phyloP scores from a whole-genome alignment of 2,113 vertebrate genomes.

The Galeopterus variegatus region DNA sequence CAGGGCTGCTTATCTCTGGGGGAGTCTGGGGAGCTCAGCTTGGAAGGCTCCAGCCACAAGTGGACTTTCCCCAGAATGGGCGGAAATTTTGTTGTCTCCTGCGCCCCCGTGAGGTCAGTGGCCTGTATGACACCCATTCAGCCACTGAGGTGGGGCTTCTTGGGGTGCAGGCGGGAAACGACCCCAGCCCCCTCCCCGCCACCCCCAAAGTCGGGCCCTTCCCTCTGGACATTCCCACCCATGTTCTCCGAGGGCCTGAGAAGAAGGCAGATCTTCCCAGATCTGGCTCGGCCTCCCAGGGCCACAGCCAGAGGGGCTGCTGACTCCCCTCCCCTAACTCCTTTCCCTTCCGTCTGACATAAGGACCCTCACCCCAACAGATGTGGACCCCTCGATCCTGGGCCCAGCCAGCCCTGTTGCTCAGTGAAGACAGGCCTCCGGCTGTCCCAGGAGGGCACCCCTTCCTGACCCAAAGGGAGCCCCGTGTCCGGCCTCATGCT shows the following conservation, averaged over 20 bases:
- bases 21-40: not conserved
- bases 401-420: rapidly evolving
- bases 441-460: not conserved
- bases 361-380: not conserved
- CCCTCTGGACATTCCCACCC: too few species aligned
- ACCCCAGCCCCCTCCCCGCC: not conserved
- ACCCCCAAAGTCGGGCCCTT: not conserved
- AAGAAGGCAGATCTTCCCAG: not conserved
- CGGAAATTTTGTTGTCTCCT: constrained; percentile 80
- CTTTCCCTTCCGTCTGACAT: not conserved
- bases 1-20: too few species aligned
- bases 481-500: not conserved
- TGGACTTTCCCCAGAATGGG: rapidly evolving
- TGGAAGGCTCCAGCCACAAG: not conserved
- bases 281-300: not conserved
- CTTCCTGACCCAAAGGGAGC: not conserved
- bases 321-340: not conserved
- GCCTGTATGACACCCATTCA: constrained; percentile 63
- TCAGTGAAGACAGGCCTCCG: not conserved
- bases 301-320: not conserved
- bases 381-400: rapidly evolving
- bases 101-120: constrained; percentile 83
- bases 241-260: not conserved
- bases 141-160: constrained; percentile 51
- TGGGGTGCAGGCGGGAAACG: not conserved